Evolutionary conservation across 2,113 vertebrate genomes (phyloP).

Genomic region (Proterorhinus semilunaris): DNA sequence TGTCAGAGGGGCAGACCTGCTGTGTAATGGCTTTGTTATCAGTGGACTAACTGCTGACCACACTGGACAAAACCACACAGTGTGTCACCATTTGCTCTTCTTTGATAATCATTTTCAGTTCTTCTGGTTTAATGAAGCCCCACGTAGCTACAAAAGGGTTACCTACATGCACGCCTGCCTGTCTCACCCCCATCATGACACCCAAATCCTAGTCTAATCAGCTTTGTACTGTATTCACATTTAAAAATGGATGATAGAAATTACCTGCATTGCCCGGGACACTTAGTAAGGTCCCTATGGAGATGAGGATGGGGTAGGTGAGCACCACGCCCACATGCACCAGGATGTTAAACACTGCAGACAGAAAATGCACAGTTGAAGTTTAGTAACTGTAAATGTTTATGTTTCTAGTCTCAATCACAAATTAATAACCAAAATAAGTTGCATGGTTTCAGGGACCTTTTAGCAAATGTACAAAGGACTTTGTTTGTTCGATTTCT

Average conservation of each 20-base stretch:
- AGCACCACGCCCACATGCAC: conserved; percentile 95
- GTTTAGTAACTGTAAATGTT: background rate
- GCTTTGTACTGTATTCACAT: background rate
- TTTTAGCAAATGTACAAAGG: too few relatives aligned
- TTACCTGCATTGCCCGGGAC: conserved; percentile 97
- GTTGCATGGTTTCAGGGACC: too few relatives aligned
- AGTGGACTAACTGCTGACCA: conserved; percentile 58
- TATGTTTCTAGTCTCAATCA: background rate
- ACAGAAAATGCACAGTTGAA: conserved; percentile 1
- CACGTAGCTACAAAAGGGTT: background rate
- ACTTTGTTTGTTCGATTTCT: too few relatives aligned
- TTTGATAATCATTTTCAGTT: conserved; percentile 18
- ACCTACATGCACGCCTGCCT: background rate
- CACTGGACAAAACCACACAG: conserved; percentile 34
- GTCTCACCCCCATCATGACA: background rate
- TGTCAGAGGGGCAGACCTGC: conserved; percentile 54
- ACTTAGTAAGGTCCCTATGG: conserved; percentile 95
- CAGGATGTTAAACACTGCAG: conserved; percentile 93
- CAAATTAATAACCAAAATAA: too few relatives aligned
- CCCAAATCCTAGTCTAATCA: background rate
- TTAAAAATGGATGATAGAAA: background rate
- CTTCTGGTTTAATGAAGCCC: background rate
- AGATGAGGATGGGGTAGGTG: conserved; percentile 97
- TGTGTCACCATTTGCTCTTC: conserved; percentile 21
- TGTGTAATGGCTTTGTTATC: conserved; percentile 63